Percentiles rank a stretch among this genome's conserved stretches.
phyloP scores from a whole-genome alignment of 2,888 invertebrate species.

The Caenorhabditis doughertyi region DNA sequence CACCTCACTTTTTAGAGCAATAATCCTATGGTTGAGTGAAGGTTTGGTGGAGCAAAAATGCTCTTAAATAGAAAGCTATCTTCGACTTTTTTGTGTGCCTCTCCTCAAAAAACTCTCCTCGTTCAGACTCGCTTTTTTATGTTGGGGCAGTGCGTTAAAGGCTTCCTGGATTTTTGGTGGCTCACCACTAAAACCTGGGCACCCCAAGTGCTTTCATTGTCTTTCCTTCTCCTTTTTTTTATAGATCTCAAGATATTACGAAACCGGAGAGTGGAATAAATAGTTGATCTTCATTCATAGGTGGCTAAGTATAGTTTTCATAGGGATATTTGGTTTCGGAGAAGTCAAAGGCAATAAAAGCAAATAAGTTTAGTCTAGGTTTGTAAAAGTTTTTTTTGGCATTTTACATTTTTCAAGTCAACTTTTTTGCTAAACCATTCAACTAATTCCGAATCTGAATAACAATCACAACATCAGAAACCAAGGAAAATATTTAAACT shows the following conservation, averaged over 20 bases:
- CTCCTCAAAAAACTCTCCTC: constrained; percentile 43
- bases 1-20: constrained; percentile 66
- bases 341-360: background rate
- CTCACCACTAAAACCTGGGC: constrained; percentile 51
- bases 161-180: constrained; percentile 63
- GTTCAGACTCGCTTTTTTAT: constrained; percentile 56
- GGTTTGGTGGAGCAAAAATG: constrained; percentile 63
- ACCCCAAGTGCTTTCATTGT: constrained; percentile 57
- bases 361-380: background rate
- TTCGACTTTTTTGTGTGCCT: constrained; percentile 62
- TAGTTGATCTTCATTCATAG: background rate
- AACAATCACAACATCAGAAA: constrained; percentile 33
- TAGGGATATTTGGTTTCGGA: background rate
- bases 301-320: background rate
- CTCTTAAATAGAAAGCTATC: constrained; percentile 69
- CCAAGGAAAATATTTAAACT: constrained; percentile 3
- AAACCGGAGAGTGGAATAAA: constrained; percentile 10
- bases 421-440: background rate
- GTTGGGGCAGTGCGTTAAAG: constrained; percentile 54
- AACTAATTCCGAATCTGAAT: background rate
- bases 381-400: background rate
- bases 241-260: constrained; percentile 42
- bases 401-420: background rate
- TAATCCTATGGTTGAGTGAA: constrained; percentile 68
- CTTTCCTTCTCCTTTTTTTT: constrained; percentile 26